Percentiles rank a stretch among this genome's conserved stretches.
Evolutionary conservation across 2,888 invertebrate genomes (phyloP).

Genomic region (Argyresthia goedartella): DNA sequence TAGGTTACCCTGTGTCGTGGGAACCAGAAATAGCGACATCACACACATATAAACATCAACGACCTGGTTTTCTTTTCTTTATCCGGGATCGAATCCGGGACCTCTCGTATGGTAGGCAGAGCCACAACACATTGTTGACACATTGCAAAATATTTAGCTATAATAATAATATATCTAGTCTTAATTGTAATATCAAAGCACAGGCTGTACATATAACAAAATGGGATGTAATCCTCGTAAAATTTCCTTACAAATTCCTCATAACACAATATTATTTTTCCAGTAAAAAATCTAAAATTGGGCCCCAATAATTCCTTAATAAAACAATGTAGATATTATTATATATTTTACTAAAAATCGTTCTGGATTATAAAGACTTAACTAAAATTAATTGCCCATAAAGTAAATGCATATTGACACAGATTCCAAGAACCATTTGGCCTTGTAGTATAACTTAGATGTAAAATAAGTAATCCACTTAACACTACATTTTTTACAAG

Average conservation of each 20-base stretch:
- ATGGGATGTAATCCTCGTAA: not conserved
- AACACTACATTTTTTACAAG: not conserved
- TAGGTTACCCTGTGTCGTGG: too few species aligned
- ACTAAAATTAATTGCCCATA: not conserved
- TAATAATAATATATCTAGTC: too few species aligned
- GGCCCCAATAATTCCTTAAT: not conserved
- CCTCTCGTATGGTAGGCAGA: too few species aligned
- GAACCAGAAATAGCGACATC: too few species aligned
- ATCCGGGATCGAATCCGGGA: too few species aligned
- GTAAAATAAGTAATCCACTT: conserved; percentile 11
- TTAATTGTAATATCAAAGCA: not conserved
- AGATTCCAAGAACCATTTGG: conserved; percentile 18
- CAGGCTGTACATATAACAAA: not conserved
- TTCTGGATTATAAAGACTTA: not conserved
- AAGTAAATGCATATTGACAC: not conserved
- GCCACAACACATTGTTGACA: too few species aligned
- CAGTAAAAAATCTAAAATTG: not conserved
- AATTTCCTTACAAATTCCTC: not conserved
- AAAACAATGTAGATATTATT: too few species aligned
- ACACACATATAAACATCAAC: too few species aligned
- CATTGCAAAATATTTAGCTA: too few species aligned
- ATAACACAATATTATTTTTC: not conserved
- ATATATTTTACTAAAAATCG: not conserved
- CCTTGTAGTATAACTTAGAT: conserved; percentile 18
- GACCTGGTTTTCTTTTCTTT: too few species aligned